Evolutionary conservation across 2,797 vertebrate genomes (phyloP).

Genomic region (Xiphophorus birchmanni): DNA sequence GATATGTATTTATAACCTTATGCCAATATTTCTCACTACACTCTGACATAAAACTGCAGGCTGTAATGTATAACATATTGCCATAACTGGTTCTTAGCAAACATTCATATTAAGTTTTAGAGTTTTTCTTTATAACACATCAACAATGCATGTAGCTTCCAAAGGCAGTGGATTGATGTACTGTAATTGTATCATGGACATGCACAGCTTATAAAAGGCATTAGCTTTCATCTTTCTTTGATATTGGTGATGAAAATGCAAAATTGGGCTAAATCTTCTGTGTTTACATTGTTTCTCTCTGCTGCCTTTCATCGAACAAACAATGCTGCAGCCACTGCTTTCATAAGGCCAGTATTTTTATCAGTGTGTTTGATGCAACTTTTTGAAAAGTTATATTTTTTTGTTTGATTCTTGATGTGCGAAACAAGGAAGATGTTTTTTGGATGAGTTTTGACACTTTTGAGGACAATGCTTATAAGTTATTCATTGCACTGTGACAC

Average conservation of each 20-base stretch:
- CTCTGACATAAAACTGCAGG: not conserved
- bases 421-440: constrained; percentile 3
- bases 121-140: not conserved
- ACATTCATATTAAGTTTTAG: not conserved
- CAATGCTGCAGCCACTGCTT: too few relatives aligned
- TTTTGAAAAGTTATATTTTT: not conserved
- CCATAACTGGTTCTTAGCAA: not conserved
- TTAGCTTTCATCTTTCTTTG: not conserved
- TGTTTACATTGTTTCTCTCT: not conserved
- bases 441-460: not conserved
- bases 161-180: not conserved
- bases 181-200: not conserved
- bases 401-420: constrained; percentile 9
- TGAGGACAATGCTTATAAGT: constrained; percentile 16
- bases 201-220: not conserved
- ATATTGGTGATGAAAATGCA: not conserved
- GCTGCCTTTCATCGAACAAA: not conserved
- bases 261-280: not conserved
- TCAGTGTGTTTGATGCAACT: not conserved
- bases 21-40: not conserved
- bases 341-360: not conserved
- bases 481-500: constrained; percentile 27
- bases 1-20: not conserved
- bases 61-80: not conserved
- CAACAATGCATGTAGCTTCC: constrained; percentile 10